Percentiles rank a stretch among this genome's conserved stretches.
These are phyloP conservation scores for Sebastolobus alascanus DNA, from an alignment of 2,797 vertebrate species.

Conservation along the genomic window DNA sequence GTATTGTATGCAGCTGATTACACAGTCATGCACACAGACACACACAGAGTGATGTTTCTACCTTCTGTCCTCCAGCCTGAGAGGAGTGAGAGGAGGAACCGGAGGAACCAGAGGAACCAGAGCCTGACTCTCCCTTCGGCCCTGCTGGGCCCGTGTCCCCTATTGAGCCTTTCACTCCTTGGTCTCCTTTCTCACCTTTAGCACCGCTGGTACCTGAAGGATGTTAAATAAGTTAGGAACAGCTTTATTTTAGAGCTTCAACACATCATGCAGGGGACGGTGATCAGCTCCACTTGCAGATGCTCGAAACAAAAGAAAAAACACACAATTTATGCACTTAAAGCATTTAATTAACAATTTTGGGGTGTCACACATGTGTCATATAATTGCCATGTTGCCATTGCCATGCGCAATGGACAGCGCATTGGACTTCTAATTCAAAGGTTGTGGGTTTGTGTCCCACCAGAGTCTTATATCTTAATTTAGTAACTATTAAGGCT, in stretches of 20 bases:
- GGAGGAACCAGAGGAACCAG: slow-evolving; percentile 47
- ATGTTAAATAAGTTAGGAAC: neutral
- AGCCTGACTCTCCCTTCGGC: slow-evolving; percentile 83
- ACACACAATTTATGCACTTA: neutral
- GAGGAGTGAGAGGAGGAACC: slow-evolving; percentile 52
- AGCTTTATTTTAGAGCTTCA: neutral
- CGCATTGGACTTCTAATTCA: no score
- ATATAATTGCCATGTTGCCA: no score
- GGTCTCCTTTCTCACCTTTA: slow-evolving; percentile 83
- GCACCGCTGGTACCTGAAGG: slow-evolving; percentile 24
- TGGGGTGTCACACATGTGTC: neutral
- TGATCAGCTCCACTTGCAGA: neutral
- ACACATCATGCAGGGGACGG: neutral
- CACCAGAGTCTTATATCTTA: no score
- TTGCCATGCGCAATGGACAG: neutral
- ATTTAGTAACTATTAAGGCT: neutral
- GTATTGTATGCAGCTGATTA: neutral
- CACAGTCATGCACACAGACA: neutral
- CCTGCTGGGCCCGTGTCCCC: slow-evolving; percentile 75
- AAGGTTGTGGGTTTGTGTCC: no score
- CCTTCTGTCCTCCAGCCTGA: slow-evolving; percentile 80
- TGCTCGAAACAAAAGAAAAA: neutral
- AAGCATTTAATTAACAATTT: neutral
- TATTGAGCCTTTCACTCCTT: slow-evolving; percentile 77
- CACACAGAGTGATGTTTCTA: slow-evolving; percentile 37